These are phyloP conservation scores for Drosophila aff. DNA, from an alignment of 1,140 invertebrate species.

Conservation along the genomic window DNA sequence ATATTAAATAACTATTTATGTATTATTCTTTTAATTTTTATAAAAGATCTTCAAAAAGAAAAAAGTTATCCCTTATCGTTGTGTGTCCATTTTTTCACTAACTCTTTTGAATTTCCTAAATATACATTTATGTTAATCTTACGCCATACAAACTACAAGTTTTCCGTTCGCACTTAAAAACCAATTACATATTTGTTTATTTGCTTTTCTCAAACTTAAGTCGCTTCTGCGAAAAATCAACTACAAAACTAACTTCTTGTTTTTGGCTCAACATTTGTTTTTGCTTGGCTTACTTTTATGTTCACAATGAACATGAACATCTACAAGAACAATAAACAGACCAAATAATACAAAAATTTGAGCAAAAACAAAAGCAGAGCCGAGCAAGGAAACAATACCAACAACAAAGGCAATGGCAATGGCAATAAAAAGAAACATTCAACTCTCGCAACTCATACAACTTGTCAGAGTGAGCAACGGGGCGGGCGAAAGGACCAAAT, in stretches of 20 bases:
- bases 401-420: conserved; percentile 35
- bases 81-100: not conserved
- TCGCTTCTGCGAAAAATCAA: conserved; percentile 30
- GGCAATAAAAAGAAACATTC: conserved; percentile 59
- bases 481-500: conserved; percentile 16
- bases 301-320: conserved; percentile 44
- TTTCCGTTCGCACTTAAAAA: conserved; percentile 14
- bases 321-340: conserved; percentile 50
- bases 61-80: not conserved
- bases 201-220: conserved; percentile 34
- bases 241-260: conserved; percentile 38
- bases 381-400: conserved; percentile 18
- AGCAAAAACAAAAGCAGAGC: conserved; percentile 18
- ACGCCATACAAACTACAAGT: not conserved
- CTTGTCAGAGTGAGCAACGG: conserved; percentile 22
- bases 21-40: not conserved
- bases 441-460: conserved; percentile 58
- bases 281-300: conserved; percentile 39
- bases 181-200: conserved; percentile 27
- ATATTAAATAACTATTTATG: no score
- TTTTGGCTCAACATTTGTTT: conserved; percentile 31
- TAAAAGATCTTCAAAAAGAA: not conserved
- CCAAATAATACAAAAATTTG: conserved; percentile 40
- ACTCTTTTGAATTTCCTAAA: not conserved
- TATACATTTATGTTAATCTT: conserved; percentile 1